Evolutionary conservation across 2,888 invertebrate genomes (phyloP).

Genomic region (Watsonalla binaria): DNA sequence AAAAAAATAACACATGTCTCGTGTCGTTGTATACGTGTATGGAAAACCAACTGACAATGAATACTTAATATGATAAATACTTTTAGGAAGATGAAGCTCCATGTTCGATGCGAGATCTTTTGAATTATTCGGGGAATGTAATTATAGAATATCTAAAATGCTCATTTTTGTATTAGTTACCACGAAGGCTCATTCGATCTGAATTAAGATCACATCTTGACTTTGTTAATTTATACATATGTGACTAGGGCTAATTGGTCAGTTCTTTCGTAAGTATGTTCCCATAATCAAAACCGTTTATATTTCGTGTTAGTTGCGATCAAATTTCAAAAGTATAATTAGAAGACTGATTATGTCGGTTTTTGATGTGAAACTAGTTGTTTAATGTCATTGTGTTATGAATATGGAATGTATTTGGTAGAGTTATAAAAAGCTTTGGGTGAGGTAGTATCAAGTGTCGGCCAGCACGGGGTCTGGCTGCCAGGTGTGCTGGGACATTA

Average conservation of each 20-base stretch:
- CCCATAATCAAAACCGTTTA: too few species aligned
- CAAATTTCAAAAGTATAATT: constrained; percentile 23
- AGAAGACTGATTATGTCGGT: constrained; percentile 34
- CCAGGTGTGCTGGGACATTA: constrained; percentile 70
- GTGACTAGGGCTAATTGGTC: too few species aligned
- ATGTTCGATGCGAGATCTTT: not conserved
- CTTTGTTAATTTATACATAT: too few species aligned
- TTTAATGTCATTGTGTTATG: constrained; percentile 43
- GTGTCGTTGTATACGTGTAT: constrained; percentile 49
- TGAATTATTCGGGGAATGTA: not conserved
- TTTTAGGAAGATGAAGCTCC: constrained; percentile 18
- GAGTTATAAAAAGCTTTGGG: constrained; percentile 37
- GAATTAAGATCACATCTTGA: not conserved
- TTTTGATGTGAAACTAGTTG: constrained; percentile 28
- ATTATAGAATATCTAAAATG: not conserved
- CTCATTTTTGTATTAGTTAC: not conserved
- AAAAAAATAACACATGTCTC: constrained; percentile 61
- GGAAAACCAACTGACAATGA: constrained; percentile 53
- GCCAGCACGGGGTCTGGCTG: constrained; percentile 55
- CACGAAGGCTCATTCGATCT: not conserved
- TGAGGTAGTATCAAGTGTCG: constrained; percentile 50
- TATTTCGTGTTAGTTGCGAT: constrained; percentile 4
- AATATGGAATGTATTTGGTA: constrained; percentile 46
- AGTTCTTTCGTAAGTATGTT: too few species aligned
- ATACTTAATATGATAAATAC: constrained; percentile 47